Evolutionary conservation across 2,888 invertebrate species (phyloP).

Genomic region (Platycheirus rosarum): DNA sequence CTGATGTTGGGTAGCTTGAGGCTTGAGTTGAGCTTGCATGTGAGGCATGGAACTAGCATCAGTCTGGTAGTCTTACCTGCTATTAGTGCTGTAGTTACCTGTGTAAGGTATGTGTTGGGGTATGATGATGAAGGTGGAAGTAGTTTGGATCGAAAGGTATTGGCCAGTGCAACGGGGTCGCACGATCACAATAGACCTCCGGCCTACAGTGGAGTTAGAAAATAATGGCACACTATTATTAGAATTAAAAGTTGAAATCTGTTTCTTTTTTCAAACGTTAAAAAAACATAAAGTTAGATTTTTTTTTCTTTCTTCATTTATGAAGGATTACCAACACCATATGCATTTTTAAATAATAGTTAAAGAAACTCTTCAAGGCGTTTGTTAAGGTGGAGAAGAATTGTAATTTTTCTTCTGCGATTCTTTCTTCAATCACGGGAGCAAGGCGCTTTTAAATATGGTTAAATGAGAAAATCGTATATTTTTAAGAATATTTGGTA

Average conservation of each 20-base stretch:
- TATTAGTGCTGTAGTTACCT: not conserved
- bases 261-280: too few species aligned
- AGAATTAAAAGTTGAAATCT: not conserved
- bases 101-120: constrained; percentile 27
- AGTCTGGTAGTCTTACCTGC: constrained; percentile 10
- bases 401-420: too few species aligned
- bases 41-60: constrained; percentile 43
- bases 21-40: constrained; percentile 43
- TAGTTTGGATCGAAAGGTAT: constrained; percentile 32
- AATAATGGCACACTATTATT: not conserved
- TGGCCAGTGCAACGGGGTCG: constrained; percentile 54
- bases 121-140: constrained; percentile 36
- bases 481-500: too few species aligned
- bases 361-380: too few species aligned
- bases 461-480: too few species aligned
- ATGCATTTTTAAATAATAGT: too few species aligned
- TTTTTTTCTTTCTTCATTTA: too few species aligned
- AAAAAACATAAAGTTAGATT: too few species aligned
- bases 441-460: too few species aligned
- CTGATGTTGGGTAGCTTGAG: constrained; percentile 9
- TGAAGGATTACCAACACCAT: too few species aligned
- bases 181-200: constrained; percentile 44
- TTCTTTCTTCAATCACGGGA: too few species aligned
- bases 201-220: constrained; percentile 35
- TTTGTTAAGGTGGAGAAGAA: too few species aligned